Evolutionary conservation across 2,797 vertebrate species (phyloP).

Genomic region (Hypotaenidia philippensis): DNA sequence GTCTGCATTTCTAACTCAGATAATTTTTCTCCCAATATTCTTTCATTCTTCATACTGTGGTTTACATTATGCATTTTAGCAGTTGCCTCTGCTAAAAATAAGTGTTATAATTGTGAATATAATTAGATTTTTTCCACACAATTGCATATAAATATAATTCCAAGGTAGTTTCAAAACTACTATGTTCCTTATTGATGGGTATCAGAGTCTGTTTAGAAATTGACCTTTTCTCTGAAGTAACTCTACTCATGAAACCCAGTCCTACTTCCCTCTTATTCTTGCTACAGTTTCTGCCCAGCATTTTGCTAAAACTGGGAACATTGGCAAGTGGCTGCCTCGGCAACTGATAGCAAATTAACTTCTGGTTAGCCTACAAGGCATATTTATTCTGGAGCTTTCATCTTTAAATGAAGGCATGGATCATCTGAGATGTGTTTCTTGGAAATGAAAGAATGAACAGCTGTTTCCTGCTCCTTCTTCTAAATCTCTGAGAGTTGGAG

Average conservation of each 20-base stretch:
- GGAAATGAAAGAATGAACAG: conserved; percentile 59
- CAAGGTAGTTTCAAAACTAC: conserved; percentile 43
- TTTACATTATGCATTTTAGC: conserved; percentile 50
- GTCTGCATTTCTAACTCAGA: background rate
- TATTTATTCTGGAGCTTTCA: conserved; percentile 46
- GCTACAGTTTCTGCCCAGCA: conserved; percentile 8
- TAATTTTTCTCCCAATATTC: background rate
- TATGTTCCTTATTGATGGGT: conserved; percentile 25
- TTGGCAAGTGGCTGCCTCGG: conserved; percentile 60
- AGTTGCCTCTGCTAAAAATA: conserved; percentile 62
- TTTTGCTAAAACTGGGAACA: conserved; percentile 46
- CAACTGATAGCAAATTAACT: conserved; percentile 45
- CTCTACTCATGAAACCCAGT: conserved; percentile 22
- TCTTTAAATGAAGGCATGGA: conserved; percentile 59
- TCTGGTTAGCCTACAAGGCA: conserved; percentile 38
- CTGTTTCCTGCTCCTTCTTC: conserved; percentile 50
- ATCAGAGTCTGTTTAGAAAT: conserved; percentile 2
- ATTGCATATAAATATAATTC: conserved; percentile 37
- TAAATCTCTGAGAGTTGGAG: conserved; percentile 33
- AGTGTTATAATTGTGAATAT: conserved; percentile 61
- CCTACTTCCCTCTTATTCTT: conserved; percentile 1
- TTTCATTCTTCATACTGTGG: background rate
- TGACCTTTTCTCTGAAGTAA: conserved; percentile 26
- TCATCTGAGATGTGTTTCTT: conserved; percentile 44
- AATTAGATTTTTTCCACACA: conserved; percentile 66